Percentiles rank a stretch among this genome's conserved stretches.
phyloP scores from a whole-genome alignment of 2,113 vertebrate species.

The Mesitornis unicolor region DNA sequence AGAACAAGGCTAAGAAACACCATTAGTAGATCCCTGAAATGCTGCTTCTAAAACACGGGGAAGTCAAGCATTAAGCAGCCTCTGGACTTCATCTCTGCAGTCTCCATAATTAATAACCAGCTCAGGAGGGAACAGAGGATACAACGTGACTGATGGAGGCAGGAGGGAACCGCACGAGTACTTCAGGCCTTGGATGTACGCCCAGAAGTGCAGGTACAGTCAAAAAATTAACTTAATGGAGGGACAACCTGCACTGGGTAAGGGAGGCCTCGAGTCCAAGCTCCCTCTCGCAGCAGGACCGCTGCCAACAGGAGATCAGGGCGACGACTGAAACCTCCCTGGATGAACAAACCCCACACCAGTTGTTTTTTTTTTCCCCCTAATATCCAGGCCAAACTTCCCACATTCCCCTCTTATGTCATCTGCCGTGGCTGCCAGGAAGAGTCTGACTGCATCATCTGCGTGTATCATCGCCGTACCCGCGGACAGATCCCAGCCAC shows the following conservation, averaged over 20 bases:
- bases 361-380: not conserved
- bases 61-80: conserved; percentile 37
- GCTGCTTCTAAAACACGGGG: not conserved
- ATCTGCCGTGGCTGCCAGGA: not conserved
- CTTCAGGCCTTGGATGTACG: conserved; percentile 11
- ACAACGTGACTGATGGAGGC: not conserved
- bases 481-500: too few species aligned
- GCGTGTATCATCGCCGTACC: too few species aligned
- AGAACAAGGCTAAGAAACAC: not conserved
- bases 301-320: not conserved
- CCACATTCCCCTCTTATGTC: not conserved
- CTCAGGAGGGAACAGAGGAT: conserved; percentile 7
- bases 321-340: not conserved
- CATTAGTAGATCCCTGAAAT: not conserved
- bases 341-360: not conserved
- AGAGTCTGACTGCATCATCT: not conserved
- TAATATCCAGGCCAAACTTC: not conserved
- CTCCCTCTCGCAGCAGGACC: not conserved
- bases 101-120: conserved; percentile 55
- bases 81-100: conserved; percentile 9
- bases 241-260: not conserved
- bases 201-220: conserved; percentile 22
- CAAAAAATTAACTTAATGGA: conserved; percentile 30
- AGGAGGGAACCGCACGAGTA: not conserved
- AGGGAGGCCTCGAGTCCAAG: not conserved